phyloP scores from a whole-genome alignment of 2,888 invertebrate genomes.

The Smittia aterrima region DNA sequence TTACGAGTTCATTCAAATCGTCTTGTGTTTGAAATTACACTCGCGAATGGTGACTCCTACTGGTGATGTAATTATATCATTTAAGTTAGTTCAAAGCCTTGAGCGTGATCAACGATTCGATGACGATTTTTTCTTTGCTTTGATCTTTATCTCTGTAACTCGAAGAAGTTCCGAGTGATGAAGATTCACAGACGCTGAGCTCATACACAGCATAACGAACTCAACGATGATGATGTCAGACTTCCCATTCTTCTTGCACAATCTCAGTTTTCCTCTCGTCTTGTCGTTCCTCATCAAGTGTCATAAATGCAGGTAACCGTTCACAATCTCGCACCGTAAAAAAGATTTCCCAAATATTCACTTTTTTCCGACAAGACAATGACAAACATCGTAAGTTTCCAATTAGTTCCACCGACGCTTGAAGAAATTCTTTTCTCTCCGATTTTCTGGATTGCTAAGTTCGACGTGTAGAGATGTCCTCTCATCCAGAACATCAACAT shows the following conservation, averaged over 20 bases:
- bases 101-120: neutral
- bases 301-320: neutral
- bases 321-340: neutral
- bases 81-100: neutral
- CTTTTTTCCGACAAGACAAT: neutral
- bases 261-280: neutral
- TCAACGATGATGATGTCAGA: neutral
- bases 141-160: neutral
- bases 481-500: neutral
- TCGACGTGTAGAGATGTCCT: neutral
- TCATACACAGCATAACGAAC: neutral
- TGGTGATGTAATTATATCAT: conserved; percentile 13
- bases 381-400: neutral
- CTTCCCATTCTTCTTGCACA: neutral
- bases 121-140: neutral
- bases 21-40: neutral
- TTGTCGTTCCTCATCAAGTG: too few relatives aligned
- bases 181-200: neutral
- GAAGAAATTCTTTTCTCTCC: conserved; percentile 14
- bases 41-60: neutral
- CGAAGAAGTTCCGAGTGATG: neutral
- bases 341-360: conserved; percentile 10
- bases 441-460: conserved; percentile 15
- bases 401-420: conserved; percentile 28
- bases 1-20: neutral